Evolutionary conservation across 2,888 invertebrate genomes (phyloP), one percentile per base, ranked within the genome.

Genomic region (Oligia strigilis): DNA sequence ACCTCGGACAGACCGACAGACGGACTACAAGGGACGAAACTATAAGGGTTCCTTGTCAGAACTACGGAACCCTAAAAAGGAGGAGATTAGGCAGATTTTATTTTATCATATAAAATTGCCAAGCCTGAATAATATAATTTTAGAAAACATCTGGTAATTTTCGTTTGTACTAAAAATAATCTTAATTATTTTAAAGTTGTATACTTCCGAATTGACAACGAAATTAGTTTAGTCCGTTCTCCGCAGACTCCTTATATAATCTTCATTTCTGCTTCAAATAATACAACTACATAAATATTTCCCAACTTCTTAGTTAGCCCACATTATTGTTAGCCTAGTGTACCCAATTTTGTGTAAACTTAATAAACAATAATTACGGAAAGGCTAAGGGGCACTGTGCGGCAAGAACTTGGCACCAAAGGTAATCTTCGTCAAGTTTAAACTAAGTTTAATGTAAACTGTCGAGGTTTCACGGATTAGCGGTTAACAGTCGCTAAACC

Each of bases 401-500:
- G 83, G 80, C 78, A 76, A 82, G 74, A 87, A 88, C 87, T 85
- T 82, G 62, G 72, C 75, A 80, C 78, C 87, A 87, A 85, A 91
- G 89, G 90, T 91, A 91, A 93, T 94, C 92, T 92, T 88, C 86
- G 88, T 87, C 82, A 89, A 92, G 85, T 91, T 92, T 90, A 82
- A 92, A 92, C 90, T 90, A 89, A 93, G 91, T 92, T 93, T 88
- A 87, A 92, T 89, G 90, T 88, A 89, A 91, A 92, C 90, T 90
- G 86, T 87, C 88, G 90, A 89, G 93, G 92, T 92, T 93, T 92
- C 93, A 85, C 92, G 91, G 94, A 93, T 94, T 94, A 94, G 92
- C 87, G 91, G 92, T 91, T 88, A 92, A 89, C 90, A 90, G 90
- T 90, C 87, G 84, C 87, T 92, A 91, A 92, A 90, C 88, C 85